Evolutionary conservation across 2,888 invertebrate genomes (phyloP), one percentile per base, ranked within the genome.

Genomic region (Xanthia icteritia): DNA sequence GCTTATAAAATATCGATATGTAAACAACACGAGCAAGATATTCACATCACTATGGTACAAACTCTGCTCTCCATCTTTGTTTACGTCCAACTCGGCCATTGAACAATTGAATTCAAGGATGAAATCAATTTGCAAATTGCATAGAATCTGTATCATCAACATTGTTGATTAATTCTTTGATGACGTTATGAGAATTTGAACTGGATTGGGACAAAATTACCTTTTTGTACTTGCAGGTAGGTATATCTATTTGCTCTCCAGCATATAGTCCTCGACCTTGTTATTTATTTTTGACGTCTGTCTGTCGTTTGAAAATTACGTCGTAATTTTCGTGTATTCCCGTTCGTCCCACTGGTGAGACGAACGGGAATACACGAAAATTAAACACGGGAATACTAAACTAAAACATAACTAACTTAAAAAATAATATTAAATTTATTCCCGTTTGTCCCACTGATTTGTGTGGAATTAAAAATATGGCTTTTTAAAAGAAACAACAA

Each of bases 21-120:
- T 93, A 91, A 94, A 93, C 90, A 92, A 89, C 78, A 56, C 13
- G 15, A 45, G 58, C 65, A 6, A 63, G n/a, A 15, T 42, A 63
- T 42, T 80, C 70, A 70, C 94, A 92, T 85, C 94, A 92, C 94
- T 95, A 92, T 64, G 45, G 36, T 61, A 56, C 90, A 93, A 92
- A 92, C 94, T 94, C 93, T 94, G 95, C 84, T 89, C 94, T 87
- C 86, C 81, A 82, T 91, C 91, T 93, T 94, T 94, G 93, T 95
- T 94, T 93, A 94, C 91, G 75, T 84, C 71, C 64, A 75, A 74
- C 84, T 86, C 76, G 72, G 69, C 65, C 73, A 81, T 82, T 86
- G 89, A 90, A 91, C 89, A 93, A 93, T 93, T 92, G 92, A 87
- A 88, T 88, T 88, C 93, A 93, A 93, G 93, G 93, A 92, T 91